phyloP scores from a whole-genome alignment of 2,113 vertebrate species.

The Myiozetetes cayanensis region DNA sequence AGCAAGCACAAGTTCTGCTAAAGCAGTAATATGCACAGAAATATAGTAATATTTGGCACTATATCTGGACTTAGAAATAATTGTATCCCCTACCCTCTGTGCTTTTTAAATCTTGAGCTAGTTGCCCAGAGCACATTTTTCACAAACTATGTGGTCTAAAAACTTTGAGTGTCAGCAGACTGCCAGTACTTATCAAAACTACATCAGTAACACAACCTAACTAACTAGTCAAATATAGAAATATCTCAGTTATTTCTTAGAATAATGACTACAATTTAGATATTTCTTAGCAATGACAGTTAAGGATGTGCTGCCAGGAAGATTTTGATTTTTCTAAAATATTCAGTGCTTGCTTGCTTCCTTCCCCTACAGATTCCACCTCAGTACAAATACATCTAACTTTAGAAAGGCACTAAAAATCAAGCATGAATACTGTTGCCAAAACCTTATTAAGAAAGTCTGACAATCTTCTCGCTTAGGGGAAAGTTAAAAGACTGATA shows the following conservation, averaged over 20 bases:
- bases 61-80: background rate
- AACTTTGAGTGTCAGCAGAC: background rate
- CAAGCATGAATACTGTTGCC: background rate
- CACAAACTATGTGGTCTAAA: background rate
- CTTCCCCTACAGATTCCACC: background rate
- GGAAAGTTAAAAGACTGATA: background rate
- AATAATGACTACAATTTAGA: background rate
- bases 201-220: background rate
- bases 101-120: background rate
- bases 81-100: background rate
- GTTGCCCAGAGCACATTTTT: background rate
- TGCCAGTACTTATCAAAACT: background rate
- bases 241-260: background rate
- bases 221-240: background rate
- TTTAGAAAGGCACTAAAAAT: background rate
- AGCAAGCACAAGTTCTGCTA: background rate
- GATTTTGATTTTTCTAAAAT: background rate
- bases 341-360: background rate
- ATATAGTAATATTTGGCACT: background rate
- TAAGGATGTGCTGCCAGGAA: background rate
- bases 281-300: background rate
- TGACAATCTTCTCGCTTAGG: background rate
- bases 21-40: background rate
- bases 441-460: background rate
- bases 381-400: background rate